Conservation (phyloP, 1,140 invertebrate genomes). For the Leptinotarsa undecemlineata region DNA sequence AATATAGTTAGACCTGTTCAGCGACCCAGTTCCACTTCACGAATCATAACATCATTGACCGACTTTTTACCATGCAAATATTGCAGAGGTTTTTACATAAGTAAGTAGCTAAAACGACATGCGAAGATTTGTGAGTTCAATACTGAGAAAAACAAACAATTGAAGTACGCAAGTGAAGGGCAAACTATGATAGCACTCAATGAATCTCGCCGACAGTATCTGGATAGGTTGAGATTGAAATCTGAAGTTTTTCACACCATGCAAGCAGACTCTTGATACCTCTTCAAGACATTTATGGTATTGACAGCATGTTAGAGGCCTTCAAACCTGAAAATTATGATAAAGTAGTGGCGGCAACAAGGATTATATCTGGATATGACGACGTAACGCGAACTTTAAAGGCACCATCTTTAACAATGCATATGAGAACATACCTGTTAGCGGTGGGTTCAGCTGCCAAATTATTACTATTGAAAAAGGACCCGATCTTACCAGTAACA, state of each 20-base stretch:
- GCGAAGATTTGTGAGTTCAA: background rate
- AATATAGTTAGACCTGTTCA: slow-evolving; percentile 30
- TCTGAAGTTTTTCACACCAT: slow-evolving; percentile 28
- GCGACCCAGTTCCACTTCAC: slow-evolving; percentile 11
- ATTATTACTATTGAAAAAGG: slow-evolving; percentile 22
- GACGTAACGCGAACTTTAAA: slow-evolving; percentile 27
- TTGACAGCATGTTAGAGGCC: slow-evolving; percentile 15
- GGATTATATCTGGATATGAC: slow-evolving; percentile 23
- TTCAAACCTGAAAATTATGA: slow-evolving; percentile 23
- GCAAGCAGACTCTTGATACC: slow-evolving; percentile 24
- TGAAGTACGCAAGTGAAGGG: slow-evolving; percentile 27
- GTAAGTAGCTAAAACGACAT: slow-evolving; percentile 17
- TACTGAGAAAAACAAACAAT: slow-evolving; percentile 1
- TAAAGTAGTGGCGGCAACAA: slow-evolving; percentile 18
- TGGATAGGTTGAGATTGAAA: slow-evolving; percentile 24
- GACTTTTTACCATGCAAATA: slow-evolving; percentile 23
- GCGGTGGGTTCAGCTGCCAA: slow-evolving; percentile 22
- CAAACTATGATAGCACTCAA: slow-evolving; percentile 25
- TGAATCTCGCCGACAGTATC: slow-evolving; percentile 19
- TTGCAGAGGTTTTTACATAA: slow-evolving; percentile 23
- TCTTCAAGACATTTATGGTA: slow-evolving; percentile 13
- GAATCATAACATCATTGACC: background rate
- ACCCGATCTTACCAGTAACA: slow-evolving; percentile 21
- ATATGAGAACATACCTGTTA: slow-evolving; percentile 29
- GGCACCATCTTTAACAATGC: slow-evolving; percentile 30